Evolutionary conservation across 2,888 invertebrate genomes (phyloP).

Genomic region (Salticus scenicus): DNA sequence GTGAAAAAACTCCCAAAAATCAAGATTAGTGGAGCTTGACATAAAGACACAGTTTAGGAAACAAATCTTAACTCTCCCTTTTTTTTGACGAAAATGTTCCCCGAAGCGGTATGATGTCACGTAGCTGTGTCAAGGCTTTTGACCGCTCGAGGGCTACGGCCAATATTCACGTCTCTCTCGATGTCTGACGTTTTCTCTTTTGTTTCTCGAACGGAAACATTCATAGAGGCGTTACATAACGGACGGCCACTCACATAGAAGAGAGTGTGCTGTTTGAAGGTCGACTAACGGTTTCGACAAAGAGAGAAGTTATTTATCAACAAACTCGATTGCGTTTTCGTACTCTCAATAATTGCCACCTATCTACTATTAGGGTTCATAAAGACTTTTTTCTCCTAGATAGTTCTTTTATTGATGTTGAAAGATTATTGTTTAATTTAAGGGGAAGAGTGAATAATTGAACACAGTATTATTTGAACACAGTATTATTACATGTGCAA

Average conservation of each 20-base stretch:
- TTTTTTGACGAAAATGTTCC: constrained; percentile 8
- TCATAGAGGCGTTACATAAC: not conserved
- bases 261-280: not conserved
- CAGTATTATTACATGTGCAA: no score
- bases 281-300: not conserved
- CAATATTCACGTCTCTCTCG: not conserved
- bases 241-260: not conserved
- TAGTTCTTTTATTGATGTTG: no score
- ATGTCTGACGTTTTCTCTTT: not conserved
- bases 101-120: constrained; percentile 9
- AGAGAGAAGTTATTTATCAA: no score
- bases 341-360: no score
- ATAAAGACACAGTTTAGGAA: constrained; percentile 50
- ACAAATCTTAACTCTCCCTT: not conserved
- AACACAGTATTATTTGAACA: no score
- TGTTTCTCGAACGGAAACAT: not conserved
- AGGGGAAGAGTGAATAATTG: no score
- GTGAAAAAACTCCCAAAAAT: not conserved
- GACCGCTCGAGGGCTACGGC: constrained; percentile 2
- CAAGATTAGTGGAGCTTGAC: constrained; percentile 57
- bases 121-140: constrained; percentile 12
- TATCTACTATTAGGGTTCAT: no score
- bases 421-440: no score
- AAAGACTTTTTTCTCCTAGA: no score
- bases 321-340: no score